These are phyloP conservation scores for Tupaia tana DNA, from an alignment of 2,113 vertebrate species.

Conservation along the genomic window DNA sequence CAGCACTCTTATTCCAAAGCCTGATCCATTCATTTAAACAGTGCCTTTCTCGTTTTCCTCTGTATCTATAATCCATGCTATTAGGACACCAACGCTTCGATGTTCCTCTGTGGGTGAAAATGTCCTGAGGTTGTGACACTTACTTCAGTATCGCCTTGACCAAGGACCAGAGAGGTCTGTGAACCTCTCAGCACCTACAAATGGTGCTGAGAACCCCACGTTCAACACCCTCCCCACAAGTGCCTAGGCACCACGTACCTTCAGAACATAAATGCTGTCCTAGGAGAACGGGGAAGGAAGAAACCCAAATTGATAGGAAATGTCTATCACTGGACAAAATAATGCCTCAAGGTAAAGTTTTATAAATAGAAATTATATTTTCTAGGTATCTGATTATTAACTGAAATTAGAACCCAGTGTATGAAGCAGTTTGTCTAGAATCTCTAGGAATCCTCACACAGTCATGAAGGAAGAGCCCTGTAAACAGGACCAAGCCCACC, in stretches of 20 bases:
- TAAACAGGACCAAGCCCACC: not conserved
- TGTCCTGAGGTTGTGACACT: not conserved
- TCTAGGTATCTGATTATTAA: not conserved
- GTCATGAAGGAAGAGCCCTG: not conserved
- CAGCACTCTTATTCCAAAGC: not conserved
- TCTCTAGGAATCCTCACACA: not conserved
- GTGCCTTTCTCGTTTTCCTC: not conserved
- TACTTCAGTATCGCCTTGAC: not conserved
- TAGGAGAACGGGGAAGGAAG: not conserved
- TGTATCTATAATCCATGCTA: not conserved
- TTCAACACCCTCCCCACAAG: not conserved
- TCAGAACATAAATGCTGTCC: not conserved
- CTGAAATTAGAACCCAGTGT: not conserved
- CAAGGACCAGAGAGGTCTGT: not conserved
- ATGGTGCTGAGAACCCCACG: not conserved
- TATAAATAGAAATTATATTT: not conserved
- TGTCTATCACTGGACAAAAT: not conserved
- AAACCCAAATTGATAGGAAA: not conserved
- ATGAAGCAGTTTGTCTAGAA: not conserved
- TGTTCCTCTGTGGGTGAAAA: not conserved
- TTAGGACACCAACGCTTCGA: not conserved
- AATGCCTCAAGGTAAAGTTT: not conserved
- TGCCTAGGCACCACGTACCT: fast-evolving
- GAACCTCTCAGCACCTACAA: too few species aligned
- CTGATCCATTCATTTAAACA: not conserved